Percentiles rank a stretch among this genome's conserved stretches.
phyloP scores from a whole-genome alignment of 1,140 invertebrate species.

The Pogonus chalceus region DNA sequence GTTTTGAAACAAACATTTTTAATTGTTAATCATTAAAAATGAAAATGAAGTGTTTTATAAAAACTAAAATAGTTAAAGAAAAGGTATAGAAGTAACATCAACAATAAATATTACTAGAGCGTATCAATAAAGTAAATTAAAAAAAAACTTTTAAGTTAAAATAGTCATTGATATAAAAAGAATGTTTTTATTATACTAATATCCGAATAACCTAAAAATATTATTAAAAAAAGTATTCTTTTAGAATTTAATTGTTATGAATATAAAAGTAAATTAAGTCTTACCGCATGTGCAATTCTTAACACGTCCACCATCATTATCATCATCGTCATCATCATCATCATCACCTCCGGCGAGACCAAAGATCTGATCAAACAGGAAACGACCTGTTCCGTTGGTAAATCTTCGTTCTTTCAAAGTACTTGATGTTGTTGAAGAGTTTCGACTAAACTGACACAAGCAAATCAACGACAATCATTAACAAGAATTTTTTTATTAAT shows the following conservation, averaged over 20 bases:
- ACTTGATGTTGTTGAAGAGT: background rate
- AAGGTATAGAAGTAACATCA: background rate
- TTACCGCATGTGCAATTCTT: slow-evolving; percentile 54
- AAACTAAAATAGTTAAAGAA: too few relatives aligned
- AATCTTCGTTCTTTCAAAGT: background rate
- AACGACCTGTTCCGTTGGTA: slow-evolving; percentile 37
- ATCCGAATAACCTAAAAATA: slow-evolving; percentile 7
- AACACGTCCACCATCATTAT: slow-evolving; percentile 35
- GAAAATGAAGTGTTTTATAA: too few relatives aligned
- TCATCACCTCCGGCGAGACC: slow-evolving; percentile 40
- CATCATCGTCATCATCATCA: slow-evolving; percentile 37
- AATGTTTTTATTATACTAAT: background rate
- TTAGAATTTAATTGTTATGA: too few relatives aligned
- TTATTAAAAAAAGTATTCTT: background rate
- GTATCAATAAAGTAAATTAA: background rate
- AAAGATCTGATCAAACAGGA: slow-evolving; percentile 55
- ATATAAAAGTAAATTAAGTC: slow-evolving; percentile 17
- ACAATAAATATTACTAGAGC: slow-evolving; percentile 1
- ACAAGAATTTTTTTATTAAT: too few relatives aligned
- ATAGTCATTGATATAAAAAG: background rate
- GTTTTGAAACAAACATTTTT: too few relatives aligned
- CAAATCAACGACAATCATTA: too few relatives aligned
- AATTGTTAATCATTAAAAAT: too few relatives aligned
- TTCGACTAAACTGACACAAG: slow-evolving; percentile 6
- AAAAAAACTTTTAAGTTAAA: background rate